Base-by-base conservation (phyloP, 2,888 invertebrate species). In the Falcaria lacertinaria region DNA sequence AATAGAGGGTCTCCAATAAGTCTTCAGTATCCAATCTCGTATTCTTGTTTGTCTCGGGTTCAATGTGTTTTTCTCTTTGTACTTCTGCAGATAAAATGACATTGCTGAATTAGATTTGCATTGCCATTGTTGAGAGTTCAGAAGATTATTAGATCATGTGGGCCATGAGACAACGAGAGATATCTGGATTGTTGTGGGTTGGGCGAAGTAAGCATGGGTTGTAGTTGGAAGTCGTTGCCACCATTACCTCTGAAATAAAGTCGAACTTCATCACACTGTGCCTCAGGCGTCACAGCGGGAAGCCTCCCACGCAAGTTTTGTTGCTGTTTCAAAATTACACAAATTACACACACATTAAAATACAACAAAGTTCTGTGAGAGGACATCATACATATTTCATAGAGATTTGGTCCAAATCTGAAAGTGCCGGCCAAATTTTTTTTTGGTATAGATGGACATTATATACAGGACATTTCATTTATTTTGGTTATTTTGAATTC, bases 131-230 rank as follows among this genome's bases (percentile, higher is more conserved):
- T 60, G 53, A 61, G 42, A 64, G 62, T 65, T 61, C 43, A 51
- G 49, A 43, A 67, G 69, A n/a, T 76, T 67, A 70, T 85, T 90
- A 91, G 68, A 91, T 89, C 87, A 91, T 91, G 79, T 91, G 91
- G 72, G 89, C 91, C 91, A 91, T 91, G 83, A 91, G 89, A 86
- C 91, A 91, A 77, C 91, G 90, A 79, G 91, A 90, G 75, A 91
- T 89, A 77, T 91, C 91, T 70, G 91, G 91, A 70, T 91, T 90
- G 87, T 88, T 89, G 89, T 90, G 90, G 60, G 90, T 90, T 68
- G 89, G 86, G 57, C 86, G 88, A 57, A 80, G 88, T 74, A 85
- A 80, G 79, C 87, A 83, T 69, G 84, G 85, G 60, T 81, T 86
- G 86, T 69, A 77, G 82, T 76, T 84, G 69, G 82, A 61, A 68